Evolutionary conservation across 92 coral and sea anemone genomes (phyloP), one percentile per base, ranked within the genome.

Genomic region (Umimayanthus chanpuru): DNA sequence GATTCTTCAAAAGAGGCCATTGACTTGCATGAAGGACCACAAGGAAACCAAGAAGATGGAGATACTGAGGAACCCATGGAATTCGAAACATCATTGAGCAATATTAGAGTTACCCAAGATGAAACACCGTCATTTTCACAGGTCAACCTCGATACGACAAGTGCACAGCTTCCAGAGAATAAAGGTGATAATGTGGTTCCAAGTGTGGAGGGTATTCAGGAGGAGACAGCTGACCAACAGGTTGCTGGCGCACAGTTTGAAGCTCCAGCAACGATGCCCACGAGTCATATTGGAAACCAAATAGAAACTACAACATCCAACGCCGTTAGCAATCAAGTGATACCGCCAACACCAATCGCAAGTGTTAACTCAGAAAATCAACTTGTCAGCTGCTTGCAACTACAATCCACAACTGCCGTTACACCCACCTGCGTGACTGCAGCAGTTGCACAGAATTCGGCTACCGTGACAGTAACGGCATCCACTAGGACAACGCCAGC

Each of bases 51-150:
- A 29, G 36, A 79, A n/a, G 86, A 89, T 47, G 87, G 79, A 75
- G 85, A 43, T 21, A 70, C 73, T 12, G 91, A 64, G 50, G 92
- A 92, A 89, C 83, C 92, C 1, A 89, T 92, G 94, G 94, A 92
- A 68, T 92, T 89, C 75, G 94, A 89, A 55, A 77, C 92, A 6
- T 89, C 91, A 30, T 67, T 92, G 38, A 81, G 23, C 23, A 76
- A 86, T 50, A 85, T 92, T 40, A 88, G 78, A 38, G 83, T 83
- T 74, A 32, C 88, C 61, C 79, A 88, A 5, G 76, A 73, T 18
- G 47, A 49, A 83, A 76, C 53, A 38, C 72, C 90, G n/a, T 77
- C 78, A 20, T 85, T 84, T 29, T 5, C 87, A 12, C 87, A 83
- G 49, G 87, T 83, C 32, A 47, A 2, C 67, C 47, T 83, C 26